Evolutionary conservation across 2,113 vertebrate genomes (phyloP).

Genomic region (Epinephelus cyanopodus): DNA sequence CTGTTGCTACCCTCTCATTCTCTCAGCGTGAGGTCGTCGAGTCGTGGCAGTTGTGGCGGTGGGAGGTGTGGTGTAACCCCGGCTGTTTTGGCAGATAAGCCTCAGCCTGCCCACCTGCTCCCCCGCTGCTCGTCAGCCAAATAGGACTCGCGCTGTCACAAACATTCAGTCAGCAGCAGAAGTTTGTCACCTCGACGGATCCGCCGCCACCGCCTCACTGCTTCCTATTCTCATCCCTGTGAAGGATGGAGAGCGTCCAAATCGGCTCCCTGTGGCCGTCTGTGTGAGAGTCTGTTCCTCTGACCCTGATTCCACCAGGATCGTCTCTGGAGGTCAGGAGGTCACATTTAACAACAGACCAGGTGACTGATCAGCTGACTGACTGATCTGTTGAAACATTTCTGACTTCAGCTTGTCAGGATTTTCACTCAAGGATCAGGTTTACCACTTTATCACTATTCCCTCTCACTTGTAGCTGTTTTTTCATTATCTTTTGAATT

Average conservation of each 20-base stretch:
- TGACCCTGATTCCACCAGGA: no score
- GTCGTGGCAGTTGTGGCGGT: conserved; percentile 52
- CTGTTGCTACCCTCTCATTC: conserved; percentile 61
- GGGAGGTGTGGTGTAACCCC: conserved; percentile 66
- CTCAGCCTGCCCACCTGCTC: conserved; percentile 61
- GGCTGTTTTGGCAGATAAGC: conserved; percentile 83
- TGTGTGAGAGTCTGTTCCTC: no score
- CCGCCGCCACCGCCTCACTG: conserved; percentile 9
- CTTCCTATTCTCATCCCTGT: conserved; percentile 26
- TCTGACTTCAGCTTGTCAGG: no score
- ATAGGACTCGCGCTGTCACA: conserved; percentile 54
- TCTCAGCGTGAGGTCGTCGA: conserved; percentile 59
- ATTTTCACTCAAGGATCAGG: no score
- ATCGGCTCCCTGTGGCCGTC: background rate
- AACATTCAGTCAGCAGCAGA: conserved; percentile 27
- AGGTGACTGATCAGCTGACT: background rate
- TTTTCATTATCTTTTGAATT: no score
- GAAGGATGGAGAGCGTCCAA: conserved; percentile 14
- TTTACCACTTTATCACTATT: no score
- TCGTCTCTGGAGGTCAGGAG: no score
- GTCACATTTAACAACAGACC: background rate
- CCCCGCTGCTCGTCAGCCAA: conserved; percentile 66
- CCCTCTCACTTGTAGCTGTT: no score
- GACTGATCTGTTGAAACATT: no score
- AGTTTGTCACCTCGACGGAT: conserved; percentile 45